Conservation (phyloP, 2,888 invertebrate genomes). For the Dascillus cervinus region DNA sequence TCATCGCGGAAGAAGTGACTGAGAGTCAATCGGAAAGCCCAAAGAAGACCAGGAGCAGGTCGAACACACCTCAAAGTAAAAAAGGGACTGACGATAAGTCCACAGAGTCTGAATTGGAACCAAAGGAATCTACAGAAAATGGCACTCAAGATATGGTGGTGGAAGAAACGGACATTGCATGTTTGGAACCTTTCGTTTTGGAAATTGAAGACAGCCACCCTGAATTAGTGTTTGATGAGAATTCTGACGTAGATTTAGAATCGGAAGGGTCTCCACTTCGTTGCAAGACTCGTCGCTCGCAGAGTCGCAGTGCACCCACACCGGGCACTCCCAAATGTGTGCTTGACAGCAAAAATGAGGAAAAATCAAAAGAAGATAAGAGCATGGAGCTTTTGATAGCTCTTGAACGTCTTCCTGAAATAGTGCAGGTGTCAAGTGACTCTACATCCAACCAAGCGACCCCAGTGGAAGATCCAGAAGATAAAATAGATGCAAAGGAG, state of each 20-base stretch:
- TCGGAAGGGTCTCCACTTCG: conserved; percentile 34
- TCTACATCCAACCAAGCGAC: not conserved
- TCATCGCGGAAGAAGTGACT: conserved; percentile 1
- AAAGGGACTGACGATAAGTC: not conserved
- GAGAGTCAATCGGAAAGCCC: not conserved
- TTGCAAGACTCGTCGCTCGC: conserved; percentile 37
- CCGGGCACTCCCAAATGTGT: conserved; percentile 36
- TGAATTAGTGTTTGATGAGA: conserved; percentile 35
- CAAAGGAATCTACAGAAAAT: not conserved
- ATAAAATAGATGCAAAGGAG: too few species aligned
- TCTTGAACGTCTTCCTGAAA: not conserved
- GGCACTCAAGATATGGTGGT: conserved; percentile 1
- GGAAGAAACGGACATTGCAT: not conserved
- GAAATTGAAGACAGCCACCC: conserved; percentile 30
- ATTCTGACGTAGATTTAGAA: conserved; percentile 30
- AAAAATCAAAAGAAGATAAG: not conserved
- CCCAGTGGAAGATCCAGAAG: too few species aligned
- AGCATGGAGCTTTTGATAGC: not conserved
- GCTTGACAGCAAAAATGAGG: conserved; percentile 14
- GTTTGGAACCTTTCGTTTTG: not conserved
- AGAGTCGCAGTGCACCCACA: conserved; percentile 35
- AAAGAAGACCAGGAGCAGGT: conserved; percentile 9
- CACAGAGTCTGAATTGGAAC: not conserved
- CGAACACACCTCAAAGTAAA: conserved; percentile 8
- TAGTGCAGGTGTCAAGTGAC: not conserved